Conservation (phyloP, 1,140 invertebrate genomes). For the Drosophila funebris region DNA sequence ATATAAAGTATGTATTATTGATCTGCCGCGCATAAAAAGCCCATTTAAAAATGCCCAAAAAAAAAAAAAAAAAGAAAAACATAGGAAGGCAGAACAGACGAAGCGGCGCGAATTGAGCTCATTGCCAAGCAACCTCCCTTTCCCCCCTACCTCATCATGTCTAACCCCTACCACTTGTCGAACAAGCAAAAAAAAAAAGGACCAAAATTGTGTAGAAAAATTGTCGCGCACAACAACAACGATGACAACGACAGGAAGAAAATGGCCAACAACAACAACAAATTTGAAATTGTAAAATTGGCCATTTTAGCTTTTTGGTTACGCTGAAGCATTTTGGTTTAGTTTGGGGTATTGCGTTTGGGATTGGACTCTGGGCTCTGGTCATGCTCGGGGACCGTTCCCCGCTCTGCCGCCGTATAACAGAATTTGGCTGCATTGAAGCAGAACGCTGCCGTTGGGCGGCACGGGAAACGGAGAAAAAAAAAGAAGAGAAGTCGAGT, state of each 20-base stretch:
- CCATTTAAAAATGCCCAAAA: constrained; percentile 68
- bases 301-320: constrained; percentile 76
- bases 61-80: constrained; percentile 25
- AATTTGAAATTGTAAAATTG: constrained; percentile 77
- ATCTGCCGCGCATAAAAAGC: constrained; percentile 81
- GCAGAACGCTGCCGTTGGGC: constrained; percentile 71
- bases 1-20: constrained; percentile 75
- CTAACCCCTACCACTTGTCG: no score
- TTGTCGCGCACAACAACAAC: constrained; percentile 50
- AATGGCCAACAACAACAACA: constrained; percentile 28
- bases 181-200: constrained; percentile 29
- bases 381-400: constrained; percentile 27
- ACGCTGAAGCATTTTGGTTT: constrained; percentile 36
- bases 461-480: constrained; percentile 60
- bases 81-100: constrained; percentile 32
- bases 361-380: not conserved
- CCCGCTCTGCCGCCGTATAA: constrained; percentile 47
- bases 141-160: no score
- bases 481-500: constrained; percentile 42
- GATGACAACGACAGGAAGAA: constrained; percentile 23
- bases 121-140: not conserved
- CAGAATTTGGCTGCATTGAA: constrained; percentile 77
- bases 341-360: constrained; percentile 17
- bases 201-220: constrained; percentile 72
- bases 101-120: constrained; percentile 42